phyloP scores from a whole-genome alignment of 35 echinoderm and acorn worm genomes.

The Apostichopus californicus region DNA sequence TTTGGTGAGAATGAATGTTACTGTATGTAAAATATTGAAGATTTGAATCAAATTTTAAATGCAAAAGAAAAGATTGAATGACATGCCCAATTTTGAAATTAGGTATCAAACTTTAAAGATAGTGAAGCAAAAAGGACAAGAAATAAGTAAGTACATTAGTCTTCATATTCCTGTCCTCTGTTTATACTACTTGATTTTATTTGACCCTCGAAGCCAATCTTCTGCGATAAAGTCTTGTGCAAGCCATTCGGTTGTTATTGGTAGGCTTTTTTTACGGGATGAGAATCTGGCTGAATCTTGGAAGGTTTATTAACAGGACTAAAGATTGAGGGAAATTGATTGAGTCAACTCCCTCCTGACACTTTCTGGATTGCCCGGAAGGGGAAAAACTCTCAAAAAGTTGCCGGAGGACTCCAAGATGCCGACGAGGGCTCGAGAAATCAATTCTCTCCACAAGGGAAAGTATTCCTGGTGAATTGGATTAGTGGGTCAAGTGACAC shows the following conservation, averaged over 20 bases:
- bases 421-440: neutral
- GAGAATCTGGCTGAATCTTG: neutral
- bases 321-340: neutral
- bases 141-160: neutral
- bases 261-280: neutral
- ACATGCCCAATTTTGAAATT: too few relatives aligned
- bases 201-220: neutral
- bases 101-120: too few relatives aligned
- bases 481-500: constrained; percentile 40
- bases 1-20: too few relatives aligned
- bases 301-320: neutral
- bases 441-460: constrained; percentile 24
- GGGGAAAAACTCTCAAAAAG: constrained; percentile 7
- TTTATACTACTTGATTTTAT: neutral
- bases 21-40: too few relatives aligned
- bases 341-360: constrained; percentile 28
- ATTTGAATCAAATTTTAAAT: too few relatives aligned
- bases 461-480: constrained; percentile 15
- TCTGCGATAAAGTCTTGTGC: neutral
- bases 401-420: constrained; percentile 16
- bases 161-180: neutral
- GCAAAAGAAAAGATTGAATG: too few relatives aligned
- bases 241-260: neutral
- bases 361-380: constrained; percentile 10
- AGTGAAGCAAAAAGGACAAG: too few relatives aligned